Evolutionary conservation across 1,140 invertebrate genomes (phyloP), one percentile per base, ranked within the genome.

Genomic region (Zaprionus gabonicus): DNA sequence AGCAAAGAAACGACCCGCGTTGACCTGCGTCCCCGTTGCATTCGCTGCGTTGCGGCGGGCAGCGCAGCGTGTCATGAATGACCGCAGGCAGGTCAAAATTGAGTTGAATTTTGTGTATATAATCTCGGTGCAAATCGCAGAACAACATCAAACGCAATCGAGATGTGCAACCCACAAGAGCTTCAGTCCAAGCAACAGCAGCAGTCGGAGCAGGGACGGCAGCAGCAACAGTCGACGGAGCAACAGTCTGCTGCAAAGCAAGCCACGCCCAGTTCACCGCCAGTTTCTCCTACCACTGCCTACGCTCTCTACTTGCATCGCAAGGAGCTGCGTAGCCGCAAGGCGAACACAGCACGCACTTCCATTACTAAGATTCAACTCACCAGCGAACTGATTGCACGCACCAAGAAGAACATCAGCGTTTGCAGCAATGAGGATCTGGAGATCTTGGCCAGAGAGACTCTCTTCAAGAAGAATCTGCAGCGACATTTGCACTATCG

Each of bases 251-350:
- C 15, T 23, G 41, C 20, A 23, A 31, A 44, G 10, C n/a, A 41
- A 3, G 15, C 10, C 28, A 6, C 46, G 3, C 10, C 44, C 3
- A 27, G 27, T 17, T 12, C 71, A 0, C 38, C 59, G 15, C 46
- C 64, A 0, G 34, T 41, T 0, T 75, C 84, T 0, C 84, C 84
- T 46, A 81, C 84, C 1, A 46, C 85, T 1, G 85, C 81, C 0
- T 90, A 90, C 34, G 86, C 72, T 0, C 55, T 90, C 51, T 90
- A 70, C 15, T 34, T 91, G 68, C 86, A 90, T 17, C 86, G 86
- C 7, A 80, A 91, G 46, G 86, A 90, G 44, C 25, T 90, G 60
- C 59, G 86, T 1, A 71, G 82, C n/a, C 68, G 63, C 17, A 90
- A 80, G 25, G 12, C 68, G 1, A 69, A 76, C 1, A 49, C 64